Conservation (phyloP, 2,113 vertebrate genomes). For the Hypanus sabinus region DNA sequence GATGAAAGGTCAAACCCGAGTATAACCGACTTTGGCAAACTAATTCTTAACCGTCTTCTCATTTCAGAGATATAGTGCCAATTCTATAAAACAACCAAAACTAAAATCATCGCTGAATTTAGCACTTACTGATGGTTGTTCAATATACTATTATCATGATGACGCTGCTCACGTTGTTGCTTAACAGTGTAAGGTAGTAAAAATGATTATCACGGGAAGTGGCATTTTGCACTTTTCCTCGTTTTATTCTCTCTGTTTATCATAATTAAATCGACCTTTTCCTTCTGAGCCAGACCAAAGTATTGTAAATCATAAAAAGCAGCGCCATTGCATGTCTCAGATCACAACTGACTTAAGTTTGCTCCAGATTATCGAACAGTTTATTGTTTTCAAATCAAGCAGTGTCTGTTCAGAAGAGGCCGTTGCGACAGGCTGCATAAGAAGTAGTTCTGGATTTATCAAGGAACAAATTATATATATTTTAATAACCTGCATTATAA, state of each 20-base stretch:
- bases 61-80: background rate
- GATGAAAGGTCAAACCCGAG: background rate
- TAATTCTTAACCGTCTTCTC: background rate
- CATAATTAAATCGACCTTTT: background rate
- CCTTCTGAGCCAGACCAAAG: background rate
- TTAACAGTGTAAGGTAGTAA: background rate
- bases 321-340: too few species aligned
- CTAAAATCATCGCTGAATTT: background rate
- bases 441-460: background rate
- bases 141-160: background rate
- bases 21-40: background rate
- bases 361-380: background rate
- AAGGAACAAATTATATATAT: background rate
- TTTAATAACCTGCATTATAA: background rate
- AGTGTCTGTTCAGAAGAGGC: background rate
- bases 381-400: conserved; percentile 4
- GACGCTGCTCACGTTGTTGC: too few species aligned
- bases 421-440: too few species aligned
- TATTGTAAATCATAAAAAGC: background rate
- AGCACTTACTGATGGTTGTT: too few species aligned
- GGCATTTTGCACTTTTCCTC: background rate
- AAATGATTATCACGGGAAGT: background rate
- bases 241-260: background rate
- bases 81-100: background rate
- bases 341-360: background rate